A percentile compares a stretch with the other conserved stretches of the same genome.
phyloP scores from a whole-genome alignment of 2,113 vertebrate species.

The Heterotis niloticus region DNA sequence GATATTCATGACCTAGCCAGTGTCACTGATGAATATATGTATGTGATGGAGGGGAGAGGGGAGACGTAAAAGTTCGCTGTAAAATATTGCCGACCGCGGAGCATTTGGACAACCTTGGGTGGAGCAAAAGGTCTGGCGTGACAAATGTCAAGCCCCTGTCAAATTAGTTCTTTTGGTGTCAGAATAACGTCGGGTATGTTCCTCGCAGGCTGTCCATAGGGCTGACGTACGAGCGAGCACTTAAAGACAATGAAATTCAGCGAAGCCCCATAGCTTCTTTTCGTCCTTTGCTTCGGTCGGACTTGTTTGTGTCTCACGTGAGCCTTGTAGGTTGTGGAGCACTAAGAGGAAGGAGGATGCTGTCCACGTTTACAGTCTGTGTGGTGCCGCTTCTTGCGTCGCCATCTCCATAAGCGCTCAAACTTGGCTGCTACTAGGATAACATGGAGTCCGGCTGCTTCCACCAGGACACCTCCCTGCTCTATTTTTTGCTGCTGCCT shows the following conservation, averaged over 20 bases:
- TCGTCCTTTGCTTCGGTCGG: no score
- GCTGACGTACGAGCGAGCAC: no score
- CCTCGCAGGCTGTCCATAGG: neutral
- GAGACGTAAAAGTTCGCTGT: neutral
- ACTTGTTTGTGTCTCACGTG: no score
- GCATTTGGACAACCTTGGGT: conserved; percentile 20
- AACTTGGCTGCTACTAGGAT: conserved; percentile 5
- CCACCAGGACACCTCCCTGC: neutral
- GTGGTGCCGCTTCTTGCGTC: neutral
- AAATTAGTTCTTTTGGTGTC: conserved; percentile 14
- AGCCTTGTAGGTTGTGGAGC: neutral
- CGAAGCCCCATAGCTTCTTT: no score
- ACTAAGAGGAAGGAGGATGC: neutral
- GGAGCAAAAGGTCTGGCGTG: neutral
- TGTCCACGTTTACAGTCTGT: neutral
- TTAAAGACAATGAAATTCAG: no score
- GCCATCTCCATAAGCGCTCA: conserved; percentile 6
- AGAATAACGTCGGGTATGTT: conserved; percentile 5
- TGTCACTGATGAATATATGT: conserved; percentile 23
- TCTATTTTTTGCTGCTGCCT: neutral
- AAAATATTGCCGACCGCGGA: conserved; percentile 14
- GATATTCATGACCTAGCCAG: conserved; percentile 5
- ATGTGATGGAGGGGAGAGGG: conserved; percentile 13
- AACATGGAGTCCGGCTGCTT: conserved; percentile 17
- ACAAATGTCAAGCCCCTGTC: conserved; percentile 10